Evolutionary conservation across 1,140 invertebrate species (phyloP), one percentile per base, ranked within the genome.

Genomic region (Hetaerina americana): DNA sequence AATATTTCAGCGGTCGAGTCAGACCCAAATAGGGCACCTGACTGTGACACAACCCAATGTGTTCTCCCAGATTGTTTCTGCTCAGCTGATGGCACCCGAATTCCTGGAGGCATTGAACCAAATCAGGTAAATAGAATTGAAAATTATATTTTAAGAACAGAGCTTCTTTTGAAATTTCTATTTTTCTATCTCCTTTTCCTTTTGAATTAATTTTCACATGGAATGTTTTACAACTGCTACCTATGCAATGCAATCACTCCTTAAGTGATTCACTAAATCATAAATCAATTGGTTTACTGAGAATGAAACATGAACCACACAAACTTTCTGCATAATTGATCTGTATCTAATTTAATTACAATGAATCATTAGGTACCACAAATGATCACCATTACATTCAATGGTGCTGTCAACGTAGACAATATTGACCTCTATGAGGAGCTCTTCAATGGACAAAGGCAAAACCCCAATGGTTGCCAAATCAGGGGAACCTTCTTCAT

Each of bases 401-500:
- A 96, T 80, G 94, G 94, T 25, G 93, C 94, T 66, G 88, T 96
- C n/a, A 97, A 96, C 79, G 88, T 93, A 25, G 93, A 95, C 83
- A 96, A 96, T 80, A 92, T 95, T 77, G 93, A 96, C 76, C 82
- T 95, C 66, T 96, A 96, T 81, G 91, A 95, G 66, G 92, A 94
- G 75, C 86, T 95, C 74, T 95, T 95, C 84, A 94, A 92, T 78
- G 92, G 92, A 1, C 87, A 90, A 75, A 85, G 92, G 18, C 87
- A 88, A 76, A 96, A 96, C 78, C 93, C 94, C 22, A 97, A 98
- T 79, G 93, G 95, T 26, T 98, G 96, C 79, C 91, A 94, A 77
- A 93, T 97, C 78, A 88, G 90, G 74, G 92, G 92, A 73, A 98
- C 95, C 5, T 97, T 97, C 86, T 99, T 98, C 80, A 90, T 96